These are phyloP conservation scores for Neodiprion pinetum DNA, from an alignment of 1,140 invertebrate species.

Conservation along the genomic window DNA sequence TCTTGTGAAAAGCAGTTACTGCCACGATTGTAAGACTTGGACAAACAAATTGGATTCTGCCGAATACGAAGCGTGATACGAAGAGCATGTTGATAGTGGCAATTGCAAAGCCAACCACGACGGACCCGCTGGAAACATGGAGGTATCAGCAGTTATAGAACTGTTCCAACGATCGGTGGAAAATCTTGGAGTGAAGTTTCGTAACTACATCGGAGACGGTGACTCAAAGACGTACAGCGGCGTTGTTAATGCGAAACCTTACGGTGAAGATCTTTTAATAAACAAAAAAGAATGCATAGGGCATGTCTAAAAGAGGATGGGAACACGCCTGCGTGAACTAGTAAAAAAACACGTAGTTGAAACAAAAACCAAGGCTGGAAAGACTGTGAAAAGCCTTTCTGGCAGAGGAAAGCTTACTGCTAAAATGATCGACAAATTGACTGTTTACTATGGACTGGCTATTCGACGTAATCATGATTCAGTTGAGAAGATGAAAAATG, in stretches of 20 bases:
- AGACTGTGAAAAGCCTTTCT: constrained; percentile 17
- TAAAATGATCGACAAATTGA: background rate
- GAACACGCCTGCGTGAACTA: constrained; percentile 26
- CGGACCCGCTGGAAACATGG: constrained; percentile 28
- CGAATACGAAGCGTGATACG: constrained; percentile 28
- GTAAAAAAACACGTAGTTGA: constrained; percentile 17
- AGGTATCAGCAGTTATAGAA: constrained; percentile 9
- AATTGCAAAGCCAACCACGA: constrained; percentile 25
- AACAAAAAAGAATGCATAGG: too few species aligned
- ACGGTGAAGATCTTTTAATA: too few species aligned
- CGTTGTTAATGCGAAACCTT: constrained; percentile 25
- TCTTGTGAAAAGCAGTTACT: constrained; percentile 34
- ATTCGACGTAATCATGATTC: too few species aligned
- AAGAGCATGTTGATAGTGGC: constrained; percentile 21
- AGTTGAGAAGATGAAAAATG: too few species aligned
- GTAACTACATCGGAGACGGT: constrained; percentile 11
- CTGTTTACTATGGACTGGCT: too few species aligned
- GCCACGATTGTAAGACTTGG: constrained; percentile 29
- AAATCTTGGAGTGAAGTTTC: background rate
- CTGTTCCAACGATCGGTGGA: constrained; percentile 1
- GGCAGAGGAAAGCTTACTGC: constrained; percentile 22
- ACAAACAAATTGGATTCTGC: constrained; percentile 15
- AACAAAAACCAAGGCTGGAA: background rate
- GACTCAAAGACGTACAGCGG: constrained; percentile 29
- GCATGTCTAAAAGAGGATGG: constrained; percentile 34